phyloP scores from a whole-genome alignment of 1,140 invertebrate species.

The Lucilia cuprina region DNA sequence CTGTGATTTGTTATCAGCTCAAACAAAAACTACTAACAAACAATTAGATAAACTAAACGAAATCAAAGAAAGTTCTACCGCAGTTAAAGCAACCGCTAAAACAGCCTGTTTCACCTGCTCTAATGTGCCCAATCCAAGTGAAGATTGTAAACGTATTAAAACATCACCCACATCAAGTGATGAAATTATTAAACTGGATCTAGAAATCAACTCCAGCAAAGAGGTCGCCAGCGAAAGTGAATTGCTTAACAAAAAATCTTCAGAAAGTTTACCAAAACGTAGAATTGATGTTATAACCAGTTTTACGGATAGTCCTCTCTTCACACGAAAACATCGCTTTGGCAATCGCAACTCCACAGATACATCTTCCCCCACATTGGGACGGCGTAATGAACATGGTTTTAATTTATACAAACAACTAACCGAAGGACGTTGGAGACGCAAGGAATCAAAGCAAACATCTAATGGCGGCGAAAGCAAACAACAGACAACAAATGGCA shows the following conservation, averaged over 20 bases:
- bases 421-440: conserved; percentile 55
- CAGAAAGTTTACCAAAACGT: conserved; percentile 43
- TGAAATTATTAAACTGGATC: conserved; percentile 25
- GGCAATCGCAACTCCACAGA: conserved; percentile 54
- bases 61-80: conserved; percentile 48
- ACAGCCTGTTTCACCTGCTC: conserved; percentile 51
- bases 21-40: conserved; percentile 53
- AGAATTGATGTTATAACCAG: conserved; percentile 61
- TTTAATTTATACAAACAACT: conserved; percentile 60
- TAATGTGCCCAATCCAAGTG: conserved; percentile 55
- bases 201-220: background rate
- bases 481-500: background rate
- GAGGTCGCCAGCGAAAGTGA: conserved; percentile 15
- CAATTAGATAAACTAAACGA: conserved; percentile 60
- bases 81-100: background rate
- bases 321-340: conserved; percentile 61
- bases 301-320: conserved; percentile 61
- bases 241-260: background rate
- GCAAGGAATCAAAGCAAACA: conserved; percentile 45
- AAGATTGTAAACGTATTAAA: conserved; percentile 55
- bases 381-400: conserved; percentile 55
- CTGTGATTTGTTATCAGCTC: conserved; percentile 67
- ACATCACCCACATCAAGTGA: conserved; percentile 19
- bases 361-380: conserved; percentile 52
- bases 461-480: background rate